phyloP scores from a whole-genome alignment of 35 echinoderm and acorn worm species.

The Patiria miniata region DNA sequence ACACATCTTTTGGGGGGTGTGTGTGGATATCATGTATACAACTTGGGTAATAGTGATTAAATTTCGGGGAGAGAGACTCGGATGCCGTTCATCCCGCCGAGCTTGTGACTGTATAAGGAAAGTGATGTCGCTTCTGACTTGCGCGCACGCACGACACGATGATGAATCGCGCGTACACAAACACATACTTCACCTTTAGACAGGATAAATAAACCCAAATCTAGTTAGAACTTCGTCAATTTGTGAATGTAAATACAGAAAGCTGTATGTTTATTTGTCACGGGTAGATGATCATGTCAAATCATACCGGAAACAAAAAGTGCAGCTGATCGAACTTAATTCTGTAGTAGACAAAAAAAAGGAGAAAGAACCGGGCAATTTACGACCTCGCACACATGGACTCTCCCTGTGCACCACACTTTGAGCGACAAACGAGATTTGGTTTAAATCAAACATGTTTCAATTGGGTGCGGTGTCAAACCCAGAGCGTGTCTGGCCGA shows the following conservation, averaged over 20 bases:
- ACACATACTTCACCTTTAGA: conserved; percentile 20
- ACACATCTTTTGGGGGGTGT: conserved; percentile 6
- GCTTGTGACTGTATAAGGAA: conserved; percentile 13
- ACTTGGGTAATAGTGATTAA: conserved; percentile 31
- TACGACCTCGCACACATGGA: no score
- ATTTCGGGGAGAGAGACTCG: background rate
- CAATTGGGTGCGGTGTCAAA: no score
- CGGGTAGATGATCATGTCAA: conserved; percentile 24
- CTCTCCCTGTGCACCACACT: no score
- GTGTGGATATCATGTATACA: conserved; percentile 5
- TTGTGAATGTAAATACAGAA: conserved; percentile 26
- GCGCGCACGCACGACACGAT: background rate
- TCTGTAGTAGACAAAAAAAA: no score
- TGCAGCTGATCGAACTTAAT: no score
- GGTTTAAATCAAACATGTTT: no score
- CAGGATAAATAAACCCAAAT: conserved; percentile 29
- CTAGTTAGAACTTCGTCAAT: conserved; percentile 33
- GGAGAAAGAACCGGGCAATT: no score
- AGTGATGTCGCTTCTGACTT: background rate
- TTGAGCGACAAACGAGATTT: no score
- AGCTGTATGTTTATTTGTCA: conserved; percentile 10
- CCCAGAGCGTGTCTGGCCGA: background rate
- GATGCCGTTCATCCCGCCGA: background rate
- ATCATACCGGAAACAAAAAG: conserved; percentile 6
- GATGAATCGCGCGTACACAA: conserved; percentile 12